Conservation (phyloP, 2,113 vertebrate genomes). For the Pica pica region DNA sequence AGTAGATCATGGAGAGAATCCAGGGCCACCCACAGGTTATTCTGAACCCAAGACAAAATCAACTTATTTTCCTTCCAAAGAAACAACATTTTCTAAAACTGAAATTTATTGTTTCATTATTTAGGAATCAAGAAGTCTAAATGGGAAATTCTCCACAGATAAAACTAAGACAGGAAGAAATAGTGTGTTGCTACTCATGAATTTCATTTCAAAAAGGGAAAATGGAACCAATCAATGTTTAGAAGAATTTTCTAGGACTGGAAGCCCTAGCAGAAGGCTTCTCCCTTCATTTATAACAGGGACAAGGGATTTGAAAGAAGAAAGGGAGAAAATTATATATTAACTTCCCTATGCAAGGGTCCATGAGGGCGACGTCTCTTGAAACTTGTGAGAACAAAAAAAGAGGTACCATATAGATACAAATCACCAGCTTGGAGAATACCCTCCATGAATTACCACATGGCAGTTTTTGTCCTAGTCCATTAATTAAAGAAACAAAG, state of each 20-base stretch:
- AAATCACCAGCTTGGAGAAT: neutral
- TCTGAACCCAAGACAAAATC: neutral
- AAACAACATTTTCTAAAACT: slow-evolving; percentile 7
- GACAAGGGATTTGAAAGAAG: neutral
- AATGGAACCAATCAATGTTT: neutral
- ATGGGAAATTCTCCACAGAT: neutral
- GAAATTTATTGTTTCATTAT: neutral
- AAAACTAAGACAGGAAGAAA: neutral
- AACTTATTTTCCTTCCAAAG: neutral
- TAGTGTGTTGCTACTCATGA: neutral
- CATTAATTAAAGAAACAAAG: neutral
- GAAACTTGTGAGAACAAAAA: neutral
- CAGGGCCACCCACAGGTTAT: slow-evolving; percentile 58
- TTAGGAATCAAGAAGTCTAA: neutral
- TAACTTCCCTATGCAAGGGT: neutral
- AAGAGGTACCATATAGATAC: neutral
- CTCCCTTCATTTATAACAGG: neutral
- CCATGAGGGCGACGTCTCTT: neutral
- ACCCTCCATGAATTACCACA: neutral
- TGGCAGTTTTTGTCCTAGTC: rapidly evolving
- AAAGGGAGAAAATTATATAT: neutral
- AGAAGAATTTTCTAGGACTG: neutral
- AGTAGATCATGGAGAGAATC: slow-evolving; percentile 28
- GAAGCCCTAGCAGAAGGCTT: neutral
- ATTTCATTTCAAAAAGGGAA: neutral